Evolutionary conservation across 92 coral and sea anemone genomes (phyloP).

Genomic region (Desmophyllum pertusum): DNA sequence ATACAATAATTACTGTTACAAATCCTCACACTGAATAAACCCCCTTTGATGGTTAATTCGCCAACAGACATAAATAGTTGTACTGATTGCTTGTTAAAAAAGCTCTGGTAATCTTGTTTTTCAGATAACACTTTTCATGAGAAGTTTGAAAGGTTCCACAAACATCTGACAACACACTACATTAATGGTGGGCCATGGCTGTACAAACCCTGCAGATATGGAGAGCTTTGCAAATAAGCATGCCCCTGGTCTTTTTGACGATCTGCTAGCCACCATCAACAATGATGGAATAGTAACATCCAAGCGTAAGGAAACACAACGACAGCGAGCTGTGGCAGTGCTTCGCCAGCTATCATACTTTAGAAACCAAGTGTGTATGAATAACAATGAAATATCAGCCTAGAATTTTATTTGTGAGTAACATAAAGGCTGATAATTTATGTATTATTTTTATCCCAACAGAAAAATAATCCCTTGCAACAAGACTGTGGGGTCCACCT

Average conservation of each 20-base stretch:
- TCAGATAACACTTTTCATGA: not conserved
- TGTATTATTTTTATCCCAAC: too few relatives aligned
- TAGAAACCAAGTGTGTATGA: conserved; percentile 24
- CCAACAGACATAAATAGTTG: too few relatives aligned
- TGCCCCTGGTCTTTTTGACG: conserved; percentile 30
- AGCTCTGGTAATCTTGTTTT: too few relatives aligned
- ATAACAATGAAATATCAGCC: too few relatives aligned
- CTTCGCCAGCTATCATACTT: conserved; percentile 33
- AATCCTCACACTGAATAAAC: too few relatives aligned
- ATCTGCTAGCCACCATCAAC: not conserved
- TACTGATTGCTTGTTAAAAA: too few relatives aligned
- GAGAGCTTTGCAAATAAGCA: conserved; percentile 10
- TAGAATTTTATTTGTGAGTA: too few relatives aligned
- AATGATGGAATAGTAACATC: not conserved
- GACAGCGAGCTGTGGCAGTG: conserved; percentile 8
- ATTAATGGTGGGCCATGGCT: conserved; percentile 1
- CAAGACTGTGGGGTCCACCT: conserved; percentile 28
- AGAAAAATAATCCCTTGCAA: conserved; percentile 54
- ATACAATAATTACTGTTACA: too few relatives aligned
- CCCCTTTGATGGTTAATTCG: too few relatives aligned
- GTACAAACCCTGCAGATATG: conserved; percentile 23
- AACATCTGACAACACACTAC: not conserved
- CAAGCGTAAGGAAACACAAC: too few relatives aligned
- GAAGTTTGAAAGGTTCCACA: conserved; percentile 1
- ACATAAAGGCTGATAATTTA: not conserved